Percentiles rank a stretch among this genome's conserved stretches.
These are phyloP conservation scores for Tenthredo livida DNA, from an alignment of 2,888 invertebrate species.

Conservation along the genomic window DNA sequence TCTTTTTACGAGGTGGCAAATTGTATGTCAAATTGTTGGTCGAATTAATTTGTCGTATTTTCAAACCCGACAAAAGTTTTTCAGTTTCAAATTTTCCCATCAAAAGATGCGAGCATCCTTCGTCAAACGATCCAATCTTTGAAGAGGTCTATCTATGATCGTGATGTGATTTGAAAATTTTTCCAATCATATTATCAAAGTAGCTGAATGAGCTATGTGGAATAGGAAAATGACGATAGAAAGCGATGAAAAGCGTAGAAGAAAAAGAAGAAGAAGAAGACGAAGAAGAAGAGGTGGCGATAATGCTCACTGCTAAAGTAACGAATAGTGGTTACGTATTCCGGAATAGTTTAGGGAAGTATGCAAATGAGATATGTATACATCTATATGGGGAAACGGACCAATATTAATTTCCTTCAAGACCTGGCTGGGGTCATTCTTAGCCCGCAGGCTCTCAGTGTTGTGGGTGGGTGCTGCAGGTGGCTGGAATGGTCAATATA, in stretches of 20 bases:
- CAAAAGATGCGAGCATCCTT: background rate
- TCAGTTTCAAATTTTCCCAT: background rate
- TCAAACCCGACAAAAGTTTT: background rate
- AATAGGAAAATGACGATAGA: background rate
- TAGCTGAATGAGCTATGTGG: background rate
- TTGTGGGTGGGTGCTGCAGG: constrained; percentile 71
- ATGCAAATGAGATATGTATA: constrained; percentile 41
- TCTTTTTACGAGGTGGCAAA: constrained; percentile 19
- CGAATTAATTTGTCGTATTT: background rate
- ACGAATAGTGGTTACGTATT: background rate
- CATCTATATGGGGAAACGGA: constrained; percentile 44
- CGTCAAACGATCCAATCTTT: constrained; percentile 10
- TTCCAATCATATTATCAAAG: background rate
- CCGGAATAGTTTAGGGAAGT: constrained; percentile 26
- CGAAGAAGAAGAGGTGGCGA: background rate
- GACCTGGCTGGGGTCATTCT: constrained; percentile 70
- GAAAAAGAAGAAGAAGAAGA: background rate
- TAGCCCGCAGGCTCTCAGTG: constrained; percentile 53
- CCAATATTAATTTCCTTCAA: constrained; percentile 70
- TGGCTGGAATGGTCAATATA: constrained; percentile 78
- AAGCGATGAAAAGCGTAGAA: background rate
- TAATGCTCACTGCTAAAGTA: background rate
- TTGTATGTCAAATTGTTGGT: background rate
- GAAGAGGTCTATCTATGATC: background rate
- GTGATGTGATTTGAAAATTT: constrained; percentile 22